phyloP scores from a whole-genome alignment of 2,797 vertebrate species.

The Lepidocolaptes lacrymiger region DNA sequence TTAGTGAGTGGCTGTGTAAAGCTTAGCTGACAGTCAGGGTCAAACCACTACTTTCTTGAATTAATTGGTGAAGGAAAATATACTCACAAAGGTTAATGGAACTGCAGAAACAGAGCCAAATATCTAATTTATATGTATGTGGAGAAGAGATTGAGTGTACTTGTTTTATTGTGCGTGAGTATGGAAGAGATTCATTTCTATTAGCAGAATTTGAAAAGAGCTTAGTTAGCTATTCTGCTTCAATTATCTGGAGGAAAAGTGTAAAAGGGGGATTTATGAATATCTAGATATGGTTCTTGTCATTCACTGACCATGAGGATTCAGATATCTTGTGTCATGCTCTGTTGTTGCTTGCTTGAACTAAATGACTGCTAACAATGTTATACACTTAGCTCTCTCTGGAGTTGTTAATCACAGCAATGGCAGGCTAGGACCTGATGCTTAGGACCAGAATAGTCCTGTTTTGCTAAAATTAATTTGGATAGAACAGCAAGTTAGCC shows the following conservation, averaged over 20 bases:
- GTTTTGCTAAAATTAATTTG: background rate
- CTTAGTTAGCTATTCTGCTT: background rate
- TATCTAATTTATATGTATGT: background rate
- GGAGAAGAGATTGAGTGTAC: background rate
- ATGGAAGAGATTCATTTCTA: background rate
- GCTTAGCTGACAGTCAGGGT: background rate
- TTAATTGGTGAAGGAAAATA: background rate
- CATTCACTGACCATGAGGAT: background rate
- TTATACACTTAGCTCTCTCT: background rate
- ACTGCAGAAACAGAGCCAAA: background rate
- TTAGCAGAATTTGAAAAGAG: background rate
- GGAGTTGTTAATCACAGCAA: background rate
- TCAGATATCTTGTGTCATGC: background rate
- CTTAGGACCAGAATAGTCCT: background rate
- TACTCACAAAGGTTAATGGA: constrained; percentile 29
- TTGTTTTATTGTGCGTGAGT: background rate
- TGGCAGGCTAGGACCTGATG: background rate
- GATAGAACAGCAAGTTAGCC: background rate
- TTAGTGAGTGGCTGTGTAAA: background rate
- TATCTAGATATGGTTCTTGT: background rate
- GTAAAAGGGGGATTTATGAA: background rate
- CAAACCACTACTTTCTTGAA: background rate
- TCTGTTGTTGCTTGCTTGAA: background rate
- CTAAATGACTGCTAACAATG: background rate
- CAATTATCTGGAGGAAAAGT: background rate